Evolutionary conservation across 2,797 vertebrate genomes (phyloP).

Genomic region (Agapornis canus): DNA sequence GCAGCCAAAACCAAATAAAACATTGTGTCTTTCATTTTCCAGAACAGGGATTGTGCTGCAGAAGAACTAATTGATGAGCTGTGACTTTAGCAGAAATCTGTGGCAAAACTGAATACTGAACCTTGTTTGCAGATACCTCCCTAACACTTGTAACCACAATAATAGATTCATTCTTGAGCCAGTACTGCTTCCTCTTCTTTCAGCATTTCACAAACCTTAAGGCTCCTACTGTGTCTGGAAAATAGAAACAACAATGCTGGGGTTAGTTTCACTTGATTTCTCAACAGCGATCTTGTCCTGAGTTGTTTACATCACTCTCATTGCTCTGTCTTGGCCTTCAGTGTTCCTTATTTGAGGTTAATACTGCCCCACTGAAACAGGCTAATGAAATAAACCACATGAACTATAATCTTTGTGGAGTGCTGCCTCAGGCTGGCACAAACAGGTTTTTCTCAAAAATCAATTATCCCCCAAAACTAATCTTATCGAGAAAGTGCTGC

Average conservation of each 20-base stretch:
- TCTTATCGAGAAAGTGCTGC: background rate
- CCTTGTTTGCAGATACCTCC: background rate
- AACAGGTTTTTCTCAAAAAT: background rate
- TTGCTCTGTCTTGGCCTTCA: background rate
- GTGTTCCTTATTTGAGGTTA: slow-evolving; percentile 1
- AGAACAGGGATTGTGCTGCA: background rate
- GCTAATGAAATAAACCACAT: background rate
- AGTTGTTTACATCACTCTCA: background rate
- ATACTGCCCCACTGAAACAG: background rate
- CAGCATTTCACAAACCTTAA: background rate
- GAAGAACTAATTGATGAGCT: background rate
- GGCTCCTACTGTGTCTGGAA: background rate
- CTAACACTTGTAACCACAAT: background rate
- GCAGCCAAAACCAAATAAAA: background rate
- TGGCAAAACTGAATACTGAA: background rate
- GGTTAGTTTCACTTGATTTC: slow-evolving; percentile 11
- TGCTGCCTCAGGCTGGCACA: background rate
- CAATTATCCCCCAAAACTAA: background rate
- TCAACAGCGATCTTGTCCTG: background rate
- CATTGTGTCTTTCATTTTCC: rapidly evolving
- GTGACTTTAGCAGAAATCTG: background rate
- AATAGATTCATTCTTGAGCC: background rate
- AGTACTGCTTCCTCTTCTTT: background rate
- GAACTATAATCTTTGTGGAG: background rate
- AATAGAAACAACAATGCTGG: background rate